phyloP scores from a whole-genome alignment of 2,113 vertebrate species.

The Charina bottae region DNA sequence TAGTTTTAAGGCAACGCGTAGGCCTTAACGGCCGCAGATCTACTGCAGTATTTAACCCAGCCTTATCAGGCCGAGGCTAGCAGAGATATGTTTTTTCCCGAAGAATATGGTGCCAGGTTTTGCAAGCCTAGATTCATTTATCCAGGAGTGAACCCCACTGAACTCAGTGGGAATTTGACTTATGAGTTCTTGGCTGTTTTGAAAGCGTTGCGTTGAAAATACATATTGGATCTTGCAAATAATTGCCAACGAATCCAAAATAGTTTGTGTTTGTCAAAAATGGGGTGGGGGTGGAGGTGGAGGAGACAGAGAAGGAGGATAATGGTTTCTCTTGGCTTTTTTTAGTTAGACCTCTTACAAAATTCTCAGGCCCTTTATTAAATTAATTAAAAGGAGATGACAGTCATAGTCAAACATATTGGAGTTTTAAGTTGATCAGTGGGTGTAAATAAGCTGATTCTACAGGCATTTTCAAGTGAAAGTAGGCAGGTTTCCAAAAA shows the following conservation, averaged over 20 bases:
- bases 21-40: not conserved
- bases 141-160: not conserved
- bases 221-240: not conserved
- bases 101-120: not conserved
- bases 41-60: not conserved
- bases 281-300: too few species aligned
- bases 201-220: not conserved
- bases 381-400: not conserved
- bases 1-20: not conserved
- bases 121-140: not conserved
- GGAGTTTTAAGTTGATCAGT: not conserved
- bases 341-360: not conserved
- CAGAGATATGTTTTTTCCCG: accelerated
- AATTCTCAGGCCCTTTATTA: not conserved
- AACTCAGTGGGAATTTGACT: not conserved
- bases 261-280: not conserved
- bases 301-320: not conserved
- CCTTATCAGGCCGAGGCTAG: not conserved
- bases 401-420: not conserved
- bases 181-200: not conserved
- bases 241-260: not conserved
- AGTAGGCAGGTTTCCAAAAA: not conserved
- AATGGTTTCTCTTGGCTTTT: not conserved
- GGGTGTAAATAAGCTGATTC: not conserved
- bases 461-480: not conserved